Percentiles rank a stretch among this genome's conserved stretches.
Conservation (phyloP, 2,797 vertebrate species). For the Graptemys geographica region DNA sequence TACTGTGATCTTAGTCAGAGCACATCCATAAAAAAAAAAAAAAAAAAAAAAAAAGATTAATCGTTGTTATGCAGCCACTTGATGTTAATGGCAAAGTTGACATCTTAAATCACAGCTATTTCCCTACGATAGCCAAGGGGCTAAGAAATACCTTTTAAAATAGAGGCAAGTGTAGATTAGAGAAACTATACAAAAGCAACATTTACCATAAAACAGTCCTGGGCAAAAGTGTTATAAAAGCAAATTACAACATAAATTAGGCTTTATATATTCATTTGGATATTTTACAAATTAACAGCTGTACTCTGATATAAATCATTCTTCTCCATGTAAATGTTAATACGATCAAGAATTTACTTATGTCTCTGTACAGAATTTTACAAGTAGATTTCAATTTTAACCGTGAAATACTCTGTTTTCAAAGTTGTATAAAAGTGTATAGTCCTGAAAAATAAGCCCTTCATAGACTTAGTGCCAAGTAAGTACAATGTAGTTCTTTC, state of each 20-base stretch:
- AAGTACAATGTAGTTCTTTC: not conserved
- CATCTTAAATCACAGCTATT: conserved; percentile 79
- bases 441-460: not conserved
- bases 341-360: not conserved
- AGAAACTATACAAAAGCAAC: conserved; percentile 50
- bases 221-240: conserved; percentile 6
- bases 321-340: not conserved
- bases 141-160: conserved; percentile 72
- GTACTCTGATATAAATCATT: not conserved
- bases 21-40: conserved; percentile 61
- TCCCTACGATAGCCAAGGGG: conserved; percentile 71
- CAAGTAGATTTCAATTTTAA: not conserved
- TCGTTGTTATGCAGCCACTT: conserved; percentile 67
- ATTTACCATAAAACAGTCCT: conserved; percentile 66
- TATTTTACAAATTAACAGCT: conserved; percentile 9
- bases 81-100: conserved; percentile 71
- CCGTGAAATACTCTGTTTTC: not conserved
- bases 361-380: not conserved
- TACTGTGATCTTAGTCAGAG: conserved; percentile 61
- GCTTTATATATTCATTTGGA: not conserved
- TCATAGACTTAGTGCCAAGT: not conserved
- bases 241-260: conserved; percentile 38
- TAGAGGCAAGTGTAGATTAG: conserved; percentile 65
- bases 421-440: not conserved
- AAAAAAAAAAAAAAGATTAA: conserved; percentile 63